Percentiles rank a stretch among this genome's conserved stretches.
Evolutionary conservation across 2,113 vertebrate genomes (phyloP).

Genomic region (Dicrurus megarhynchus): DNA sequence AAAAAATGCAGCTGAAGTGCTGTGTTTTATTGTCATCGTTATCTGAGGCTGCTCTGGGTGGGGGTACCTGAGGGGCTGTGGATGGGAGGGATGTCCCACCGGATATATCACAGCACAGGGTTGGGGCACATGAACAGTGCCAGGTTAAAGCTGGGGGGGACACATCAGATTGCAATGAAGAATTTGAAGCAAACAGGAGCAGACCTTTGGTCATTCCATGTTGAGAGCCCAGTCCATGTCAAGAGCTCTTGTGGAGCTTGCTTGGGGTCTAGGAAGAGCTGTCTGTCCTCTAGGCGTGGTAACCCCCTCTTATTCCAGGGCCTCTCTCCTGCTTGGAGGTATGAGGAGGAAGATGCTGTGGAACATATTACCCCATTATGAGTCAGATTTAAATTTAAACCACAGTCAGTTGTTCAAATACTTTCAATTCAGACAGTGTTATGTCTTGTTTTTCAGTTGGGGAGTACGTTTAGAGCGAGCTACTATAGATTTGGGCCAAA

Average conservation of each 20-base stretch:
- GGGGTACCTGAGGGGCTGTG: neutral
- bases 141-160: neutral
- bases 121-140: neutral
- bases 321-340: neutral
- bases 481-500: conserved; percentile 33
- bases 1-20: neutral
- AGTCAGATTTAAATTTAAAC: conserved; percentile 62
- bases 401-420: conserved; percentile 8
- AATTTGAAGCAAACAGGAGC: neutral
- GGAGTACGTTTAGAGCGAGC: neutral
- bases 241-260: neutral
- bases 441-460: conserved; percentile 54
- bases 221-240: neutral
- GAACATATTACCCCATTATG: conserved; percentile 31
- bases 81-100: neutral
- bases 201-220: neutral
- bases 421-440: conserved; percentile 36
- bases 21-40: neutral
- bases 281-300: neutral
- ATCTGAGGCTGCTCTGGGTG: neutral
- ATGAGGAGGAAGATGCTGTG: conserved; percentile 20
- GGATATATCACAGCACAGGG: neutral
- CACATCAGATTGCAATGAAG: neutral
- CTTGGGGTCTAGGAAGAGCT: accelerated
- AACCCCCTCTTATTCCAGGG: neutral